Conservation (phyloP, 2,888 invertebrate genomes). For the Hirtodrosophila histrioides region DNA sequence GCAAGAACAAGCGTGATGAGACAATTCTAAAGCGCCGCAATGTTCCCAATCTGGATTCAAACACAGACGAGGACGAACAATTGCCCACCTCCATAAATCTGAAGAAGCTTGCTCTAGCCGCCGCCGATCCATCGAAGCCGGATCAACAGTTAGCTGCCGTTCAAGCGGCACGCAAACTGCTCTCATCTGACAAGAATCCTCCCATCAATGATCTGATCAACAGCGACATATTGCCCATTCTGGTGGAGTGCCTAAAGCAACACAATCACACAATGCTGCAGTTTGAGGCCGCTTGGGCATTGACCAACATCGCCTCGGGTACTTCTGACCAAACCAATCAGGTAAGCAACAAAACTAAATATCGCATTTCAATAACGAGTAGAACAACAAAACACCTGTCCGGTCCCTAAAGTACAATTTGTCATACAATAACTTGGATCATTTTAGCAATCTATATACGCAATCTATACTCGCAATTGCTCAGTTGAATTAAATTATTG, state of each 20-base stretch:
- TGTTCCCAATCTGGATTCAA: slow-evolving; percentile 94
- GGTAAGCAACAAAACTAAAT: slow-evolving; percentile 66
- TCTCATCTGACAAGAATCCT: slow-evolving; percentile 99
- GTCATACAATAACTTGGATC: no score
- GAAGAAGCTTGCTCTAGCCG: slow-evolving; percentile 93
- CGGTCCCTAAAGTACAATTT: no score
- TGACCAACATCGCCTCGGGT: slow-evolving; percentile 98
- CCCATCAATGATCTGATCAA: slow-evolving; percentile 98
- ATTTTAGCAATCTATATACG: no score
- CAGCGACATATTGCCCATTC: slow-evolving; percentile 96
- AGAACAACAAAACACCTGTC: no score
- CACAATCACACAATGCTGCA: slow-evolving; percentile 95
- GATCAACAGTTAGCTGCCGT: slow-evolving; percentile 94
- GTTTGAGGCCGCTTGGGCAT: slow-evolving; percentile 98
- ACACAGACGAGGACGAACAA: slow-evolving; percentile 91
- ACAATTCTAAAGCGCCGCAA: slow-evolving; percentile 97
- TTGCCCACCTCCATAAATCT: slow-evolving; percentile 89
- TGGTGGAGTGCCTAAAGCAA: slow-evolving; percentile 94
- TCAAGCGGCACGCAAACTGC: slow-evolving; percentile 96
- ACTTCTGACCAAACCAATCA: slow-evolving; percentile 95
- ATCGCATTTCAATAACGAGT: no score
- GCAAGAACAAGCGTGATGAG: slow-evolving; percentile 99
- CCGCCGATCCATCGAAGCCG: slow-evolving; percentile 91
- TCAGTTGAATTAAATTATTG: no score
- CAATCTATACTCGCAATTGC: no score